phyloP scores from a whole-genome alignment of 2,113 vertebrate species.

The Eublepharis macularius region DNA sequence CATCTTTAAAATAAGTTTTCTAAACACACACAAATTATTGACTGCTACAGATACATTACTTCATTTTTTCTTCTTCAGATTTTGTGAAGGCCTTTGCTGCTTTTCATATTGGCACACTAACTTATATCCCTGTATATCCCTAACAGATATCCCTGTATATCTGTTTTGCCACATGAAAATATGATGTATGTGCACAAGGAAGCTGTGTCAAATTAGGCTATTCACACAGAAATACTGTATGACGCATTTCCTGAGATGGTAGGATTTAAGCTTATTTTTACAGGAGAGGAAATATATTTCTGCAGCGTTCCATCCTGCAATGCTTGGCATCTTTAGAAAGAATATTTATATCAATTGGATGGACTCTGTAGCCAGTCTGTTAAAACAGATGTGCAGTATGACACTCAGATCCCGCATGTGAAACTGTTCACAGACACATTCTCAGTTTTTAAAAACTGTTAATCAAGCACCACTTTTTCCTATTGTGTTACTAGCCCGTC shows the following conservation, averaged over 20 bases:
- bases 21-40: conserved; percentile 43
- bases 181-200: background rate
- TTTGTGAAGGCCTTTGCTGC: background rate
- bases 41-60: conserved; percentile 72
- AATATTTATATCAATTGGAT: background rate
- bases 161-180: background rate
- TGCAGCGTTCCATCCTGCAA: background rate
- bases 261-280: background rate
- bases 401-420: background rate
- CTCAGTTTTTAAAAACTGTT: background rate
- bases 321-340: background rate
- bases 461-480: background rate
- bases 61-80: conserved; percentile 48
- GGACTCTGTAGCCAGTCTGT: background rate
- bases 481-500: background rate
- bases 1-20: background rate
- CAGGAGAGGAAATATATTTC: background rate
- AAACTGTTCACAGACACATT: background rate
- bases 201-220: background rate
- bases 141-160: too few relatives aligned
- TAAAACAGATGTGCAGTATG: background rate
- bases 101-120: background rate
- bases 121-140: too few relatives aligned
- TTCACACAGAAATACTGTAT: background rate
- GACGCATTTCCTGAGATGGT: background rate